Conservation (phyloP, 2,113 vertebrate species). For the Otocyon megalotis region DNA sequence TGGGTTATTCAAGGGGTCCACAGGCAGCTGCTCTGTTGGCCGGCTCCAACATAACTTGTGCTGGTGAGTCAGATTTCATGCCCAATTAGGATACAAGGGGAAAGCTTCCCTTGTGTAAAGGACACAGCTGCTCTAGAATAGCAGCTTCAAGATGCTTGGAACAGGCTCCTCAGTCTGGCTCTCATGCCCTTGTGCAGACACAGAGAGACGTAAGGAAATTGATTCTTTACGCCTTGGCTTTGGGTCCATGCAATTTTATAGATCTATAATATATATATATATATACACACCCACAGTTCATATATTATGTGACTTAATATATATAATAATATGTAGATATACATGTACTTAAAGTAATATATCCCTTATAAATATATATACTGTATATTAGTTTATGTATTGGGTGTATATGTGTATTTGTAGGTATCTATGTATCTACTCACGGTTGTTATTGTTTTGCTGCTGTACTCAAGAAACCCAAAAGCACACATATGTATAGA, state of each 20-base stretch:
- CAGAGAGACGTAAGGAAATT: not conserved
- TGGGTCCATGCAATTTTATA: not conserved
- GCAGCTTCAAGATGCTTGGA: slow-evolving; percentile 54
- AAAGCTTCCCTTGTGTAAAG: slow-evolving; percentile 78
- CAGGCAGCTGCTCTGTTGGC: slow-evolving; percentile 80
- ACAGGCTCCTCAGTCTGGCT: not conserved
- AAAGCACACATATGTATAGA: not conserved
- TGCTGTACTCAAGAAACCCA: not conserved
- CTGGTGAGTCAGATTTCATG: slow-evolving; percentile 80
- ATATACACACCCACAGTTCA: not conserved
- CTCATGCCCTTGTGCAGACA: not conserved
- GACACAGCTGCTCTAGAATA: slow-evolving; percentile 74
- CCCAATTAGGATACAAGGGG: slow-evolving; percentile 78
- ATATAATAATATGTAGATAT: not conserved
- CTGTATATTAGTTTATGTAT: not conserved
- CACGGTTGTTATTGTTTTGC: not conserved
- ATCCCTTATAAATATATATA: not conserved
- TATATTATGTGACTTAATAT: not conserved
- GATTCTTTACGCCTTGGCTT: not conserved
- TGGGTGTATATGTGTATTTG: not conserved
- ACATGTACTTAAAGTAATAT: not conserved
- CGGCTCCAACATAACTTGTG: slow-evolving; percentile 56
- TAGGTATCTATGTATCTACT: too few species aligned
- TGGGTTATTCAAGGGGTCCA: slow-evolving; percentile 52
- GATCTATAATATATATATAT: not conserved